phyloP scores from a whole-genome alignment of 2,888 invertebrate species.

The Nymphalis c-album region DNA sequence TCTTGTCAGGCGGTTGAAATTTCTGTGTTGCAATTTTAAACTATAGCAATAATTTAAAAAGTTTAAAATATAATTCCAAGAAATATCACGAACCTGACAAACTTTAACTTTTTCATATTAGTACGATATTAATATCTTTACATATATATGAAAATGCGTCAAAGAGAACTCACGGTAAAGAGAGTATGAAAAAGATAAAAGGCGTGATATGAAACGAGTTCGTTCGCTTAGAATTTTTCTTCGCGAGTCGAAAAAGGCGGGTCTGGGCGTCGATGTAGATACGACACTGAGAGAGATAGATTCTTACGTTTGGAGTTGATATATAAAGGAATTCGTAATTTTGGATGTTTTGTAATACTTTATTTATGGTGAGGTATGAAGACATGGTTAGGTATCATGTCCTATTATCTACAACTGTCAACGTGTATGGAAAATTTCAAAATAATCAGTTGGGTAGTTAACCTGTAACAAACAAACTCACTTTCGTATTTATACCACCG shows the following conservation, averaged over 20 bases:
- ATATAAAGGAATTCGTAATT: not conserved
- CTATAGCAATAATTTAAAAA: too few species aligned
- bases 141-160: slow-evolving; percentile 48
- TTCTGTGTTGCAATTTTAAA: too few species aligned
- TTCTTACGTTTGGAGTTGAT: not conserved
- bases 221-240: slow-evolving; percentile 51
- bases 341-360: not conserved
- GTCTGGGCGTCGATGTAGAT: slow-evolving; percentile 31
- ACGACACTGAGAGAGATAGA: slow-evolving; percentile 4
- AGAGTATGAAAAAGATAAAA: slow-evolving; percentile 60
- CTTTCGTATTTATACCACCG: too few species aligned
- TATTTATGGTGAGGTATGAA: not conserved
- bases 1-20: too few species aligned
- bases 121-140: slow-evolving; percentile 40
- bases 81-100: too few species aligned
- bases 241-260: slow-evolving; percentile 47
- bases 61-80: too few species aligned
- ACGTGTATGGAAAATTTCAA: too few species aligned
- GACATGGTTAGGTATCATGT: too few species aligned
- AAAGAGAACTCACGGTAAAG: slow-evolving; percentile 53
- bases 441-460: too few species aligned
- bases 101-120: not conserved
- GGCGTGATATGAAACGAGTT: slow-evolving; percentile 59
- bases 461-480: too few species aligned
- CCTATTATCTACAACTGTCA: too few species aligned